phyloP scores from a whole-genome alignment of 2,113 vertebrate genomes.

The Romanogobio albipinnatus region DNA sequence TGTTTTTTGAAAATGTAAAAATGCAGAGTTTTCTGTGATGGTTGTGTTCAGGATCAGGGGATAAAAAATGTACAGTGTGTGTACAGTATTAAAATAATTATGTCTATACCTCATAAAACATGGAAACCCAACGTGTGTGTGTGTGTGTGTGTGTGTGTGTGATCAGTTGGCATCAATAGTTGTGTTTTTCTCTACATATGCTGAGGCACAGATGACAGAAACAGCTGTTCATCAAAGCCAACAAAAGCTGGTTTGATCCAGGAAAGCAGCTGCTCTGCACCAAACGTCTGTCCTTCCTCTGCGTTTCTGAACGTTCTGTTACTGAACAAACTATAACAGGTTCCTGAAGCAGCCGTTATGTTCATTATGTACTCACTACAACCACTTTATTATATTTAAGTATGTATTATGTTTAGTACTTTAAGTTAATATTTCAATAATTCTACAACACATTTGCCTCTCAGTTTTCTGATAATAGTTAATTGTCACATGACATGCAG shows the following conservation, averaged over 20 bases:
- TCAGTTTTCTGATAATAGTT: not conserved
- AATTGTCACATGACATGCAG: not conserved
- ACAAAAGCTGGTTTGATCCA: not conserved
- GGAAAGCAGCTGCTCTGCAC: not conserved
- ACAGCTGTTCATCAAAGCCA: conserved; percentile 55
- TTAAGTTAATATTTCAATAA: not conserved
- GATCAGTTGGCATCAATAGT: not conserved
- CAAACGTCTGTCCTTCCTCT: not conserved
- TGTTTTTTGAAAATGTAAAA: too few relatives aligned
- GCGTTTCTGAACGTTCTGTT: not conserved
- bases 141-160: conserved; percentile 28
- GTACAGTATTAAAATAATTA: too few relatives aligned
- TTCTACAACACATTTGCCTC: not conserved
- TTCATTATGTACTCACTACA: not conserved
- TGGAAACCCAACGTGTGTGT: too few relatives aligned
- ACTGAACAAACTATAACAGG: not conserved
- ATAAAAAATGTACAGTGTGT: too few relatives aligned
- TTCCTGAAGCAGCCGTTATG: not conserved
- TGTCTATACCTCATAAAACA: too few relatives aligned
- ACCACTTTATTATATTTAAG: too few relatives aligned
- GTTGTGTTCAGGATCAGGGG: too few relatives aligned
- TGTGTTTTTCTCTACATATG: conserved; percentile 32
- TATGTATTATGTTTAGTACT: too few relatives aligned
- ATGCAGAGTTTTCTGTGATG: too few relatives aligned
- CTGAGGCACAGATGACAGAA: conserved; percentile 65